phyloP scores from a whole-genome alignment of 2,888 invertebrate genomes.

The Parnassius orleans region DNA sequence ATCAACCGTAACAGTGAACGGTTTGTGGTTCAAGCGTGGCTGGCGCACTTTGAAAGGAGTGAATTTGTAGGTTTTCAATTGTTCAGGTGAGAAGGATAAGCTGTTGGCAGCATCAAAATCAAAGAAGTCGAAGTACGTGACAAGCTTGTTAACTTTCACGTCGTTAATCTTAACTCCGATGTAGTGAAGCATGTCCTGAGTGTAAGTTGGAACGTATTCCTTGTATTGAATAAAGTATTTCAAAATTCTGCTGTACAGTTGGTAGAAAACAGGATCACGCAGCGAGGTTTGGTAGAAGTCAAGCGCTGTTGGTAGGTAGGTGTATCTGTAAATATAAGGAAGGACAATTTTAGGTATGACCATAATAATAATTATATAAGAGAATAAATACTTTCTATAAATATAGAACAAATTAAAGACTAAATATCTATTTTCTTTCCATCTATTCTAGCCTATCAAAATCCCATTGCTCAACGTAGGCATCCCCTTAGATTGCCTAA shows the following conservation, averaged over 20 bases:
- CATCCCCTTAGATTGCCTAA: too few relatives aligned
- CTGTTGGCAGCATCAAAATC: slow-evolving; percentile 83
- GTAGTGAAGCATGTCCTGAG: slow-evolving; percentile 76
- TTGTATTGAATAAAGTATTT: slow-evolving; percentile 82
- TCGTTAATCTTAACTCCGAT: slow-evolving; percentile 82
- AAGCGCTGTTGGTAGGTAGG: slow-evolving; percentile 79
- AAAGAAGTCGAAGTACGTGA: slow-evolving; percentile 84
- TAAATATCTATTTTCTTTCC: not conserved
- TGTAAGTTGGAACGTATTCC: slow-evolving; percentile 79
- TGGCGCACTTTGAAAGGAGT: slow-evolving; percentile 81
- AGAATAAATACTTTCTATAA: too few relatives aligned
- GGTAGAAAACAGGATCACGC: slow-evolving; percentile 87
- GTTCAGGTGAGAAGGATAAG: slow-evolving; percentile 49
- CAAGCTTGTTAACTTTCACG: slow-evolving; percentile 81
- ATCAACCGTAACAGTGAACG: slow-evolving; percentile 82
- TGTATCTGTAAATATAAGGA: slow-evolving; percentile 48
- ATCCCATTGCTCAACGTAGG: too few relatives aligned
- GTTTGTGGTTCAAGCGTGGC: slow-evolving; percentile 85
- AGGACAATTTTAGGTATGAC: too few relatives aligned
- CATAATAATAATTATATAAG: too few relatives aligned
- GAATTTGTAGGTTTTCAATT: slow-evolving; percentile 55
- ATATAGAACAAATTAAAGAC: too few relatives aligned
- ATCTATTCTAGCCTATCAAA: too few relatives aligned
- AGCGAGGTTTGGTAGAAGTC: slow-evolving; percentile 83
- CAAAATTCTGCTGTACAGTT: slow-evolving; percentile 82